phyloP scores from a whole-genome alignment of 2,797 vertebrate genomes.

The Lophotriccus pileatus region DNA sequence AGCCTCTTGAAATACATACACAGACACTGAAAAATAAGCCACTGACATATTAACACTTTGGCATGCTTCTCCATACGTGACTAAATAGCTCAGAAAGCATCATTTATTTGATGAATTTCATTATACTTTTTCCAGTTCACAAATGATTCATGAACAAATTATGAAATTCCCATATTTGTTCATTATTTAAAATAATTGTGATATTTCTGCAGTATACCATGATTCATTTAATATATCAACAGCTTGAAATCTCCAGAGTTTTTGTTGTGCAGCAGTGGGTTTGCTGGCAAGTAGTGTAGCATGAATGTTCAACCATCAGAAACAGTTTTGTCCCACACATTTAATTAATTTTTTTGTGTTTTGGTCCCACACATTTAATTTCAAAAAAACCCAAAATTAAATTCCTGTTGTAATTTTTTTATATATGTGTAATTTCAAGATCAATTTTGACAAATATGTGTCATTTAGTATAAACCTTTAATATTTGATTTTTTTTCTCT shows the following conservation, averaged over 20 bases:
- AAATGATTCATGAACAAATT: background rate
- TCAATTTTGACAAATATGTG: background rate
- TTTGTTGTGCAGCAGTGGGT: background rate
- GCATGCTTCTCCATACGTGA: background rate
- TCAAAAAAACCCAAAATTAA: background rate
- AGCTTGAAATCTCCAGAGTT: background rate
- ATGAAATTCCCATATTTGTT: background rate
- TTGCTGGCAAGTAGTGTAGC: background rate
- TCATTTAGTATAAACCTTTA: background rate
- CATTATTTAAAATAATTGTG: background rate
- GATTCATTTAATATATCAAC: background rate
- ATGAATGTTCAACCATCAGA: background rate
- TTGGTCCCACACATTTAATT: too few species aligned
- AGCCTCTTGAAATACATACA: background rate
- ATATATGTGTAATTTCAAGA: background rate
- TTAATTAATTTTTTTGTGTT: background rate
- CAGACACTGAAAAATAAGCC: background rate
- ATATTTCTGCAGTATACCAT: background rate
- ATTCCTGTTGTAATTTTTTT: background rate
- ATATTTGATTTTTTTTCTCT: background rate
- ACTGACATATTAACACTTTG: background rate
- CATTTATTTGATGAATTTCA: background rate
- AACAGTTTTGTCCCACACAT: background rate
- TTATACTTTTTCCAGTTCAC: background rate
- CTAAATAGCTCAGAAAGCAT: background rate